Evolutionary conservation across 2,888 invertebrate species (phyloP), one percentile per base, ranked within the genome.

Genomic region (Abrostola triplasia): DNA sequence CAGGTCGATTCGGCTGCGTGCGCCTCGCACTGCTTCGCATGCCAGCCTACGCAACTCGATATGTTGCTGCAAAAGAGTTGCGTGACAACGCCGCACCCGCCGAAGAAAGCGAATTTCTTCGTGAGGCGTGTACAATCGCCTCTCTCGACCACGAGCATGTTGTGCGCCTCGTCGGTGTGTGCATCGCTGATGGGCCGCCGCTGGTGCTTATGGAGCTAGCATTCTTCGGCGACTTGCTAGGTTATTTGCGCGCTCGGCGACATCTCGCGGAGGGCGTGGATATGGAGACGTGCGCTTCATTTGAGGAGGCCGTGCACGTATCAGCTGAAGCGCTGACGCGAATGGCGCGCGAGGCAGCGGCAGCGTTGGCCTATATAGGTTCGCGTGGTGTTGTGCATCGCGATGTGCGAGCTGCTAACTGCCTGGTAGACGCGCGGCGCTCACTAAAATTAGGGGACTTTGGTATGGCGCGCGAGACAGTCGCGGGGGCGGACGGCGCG

Each of bases 191-290:
- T 76, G 96, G 96, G 5, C 97, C 98, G 70, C 98, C 98, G 0
- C 96, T 98, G 8, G 96, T 98, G 79, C 97, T 98, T 0, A 98
- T 98, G 98, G 98, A 98, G 88, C 98, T 97, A 79, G 98, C 98
- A 95, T 94, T 98, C 6, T 98, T 98, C 84, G 98, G 98, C 12
- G 98, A 99, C 86, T 90, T 99, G 76, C 97, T 97, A 86, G 97
- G 97, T 0, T 99, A 97, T 87, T 93, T 99, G 48, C 91, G 44
- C 92, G 79, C 82, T 47, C 86, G 98, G 57, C 95, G 98, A 35
- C 96, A 97, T 87, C 94, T 98, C 76, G 97, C 97, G 0, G 96
- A 96, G 44, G 67, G 44, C 96, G 96, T 70, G 96, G 47, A n/a
- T 4, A 93, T 50, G 59, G 95, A 96, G 1, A 96, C 96, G 7